Conservation (phyloP, 2,797 vertebrate species). For the Coluber constrictor region DNA sequence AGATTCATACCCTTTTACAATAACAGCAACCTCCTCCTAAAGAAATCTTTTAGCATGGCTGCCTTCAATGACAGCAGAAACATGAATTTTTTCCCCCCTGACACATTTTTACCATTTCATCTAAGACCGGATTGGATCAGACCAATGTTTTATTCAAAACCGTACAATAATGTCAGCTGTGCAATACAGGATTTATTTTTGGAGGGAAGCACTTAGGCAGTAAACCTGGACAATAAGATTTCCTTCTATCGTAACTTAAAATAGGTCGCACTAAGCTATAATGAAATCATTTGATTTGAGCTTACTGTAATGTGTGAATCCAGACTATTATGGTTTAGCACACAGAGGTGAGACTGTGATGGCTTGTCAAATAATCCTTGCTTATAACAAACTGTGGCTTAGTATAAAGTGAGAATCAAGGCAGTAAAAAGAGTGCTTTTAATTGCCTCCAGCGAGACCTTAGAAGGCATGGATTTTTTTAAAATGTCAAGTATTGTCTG, state of each 20-base stretch:
- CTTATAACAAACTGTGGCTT: background rate
- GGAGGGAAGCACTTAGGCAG: background rate
- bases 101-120: background rate
- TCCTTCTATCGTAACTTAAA: background rate
- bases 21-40: background rate
- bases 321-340: background rate
- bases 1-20: background rate
- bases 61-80: background rate
- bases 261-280: background rate
- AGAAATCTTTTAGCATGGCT: background rate
- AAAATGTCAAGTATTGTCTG: constrained; percentile 20
- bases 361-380: background rate
- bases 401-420: background rate
- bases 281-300: background rate
- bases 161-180: background rate
- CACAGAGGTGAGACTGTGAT: background rate
- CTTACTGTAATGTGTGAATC: background rate
- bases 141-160: background rate
- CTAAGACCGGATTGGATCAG: background rate
- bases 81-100: background rate
- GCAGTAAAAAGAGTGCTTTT: background rate
- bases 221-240: background rate
- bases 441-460: background rate
- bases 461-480: constrained; percentile 1
- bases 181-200: background rate